Evolutionary conservation across 2,113 vertebrate species (phyloP).

Genomic region (Petromus typicus): DNA sequence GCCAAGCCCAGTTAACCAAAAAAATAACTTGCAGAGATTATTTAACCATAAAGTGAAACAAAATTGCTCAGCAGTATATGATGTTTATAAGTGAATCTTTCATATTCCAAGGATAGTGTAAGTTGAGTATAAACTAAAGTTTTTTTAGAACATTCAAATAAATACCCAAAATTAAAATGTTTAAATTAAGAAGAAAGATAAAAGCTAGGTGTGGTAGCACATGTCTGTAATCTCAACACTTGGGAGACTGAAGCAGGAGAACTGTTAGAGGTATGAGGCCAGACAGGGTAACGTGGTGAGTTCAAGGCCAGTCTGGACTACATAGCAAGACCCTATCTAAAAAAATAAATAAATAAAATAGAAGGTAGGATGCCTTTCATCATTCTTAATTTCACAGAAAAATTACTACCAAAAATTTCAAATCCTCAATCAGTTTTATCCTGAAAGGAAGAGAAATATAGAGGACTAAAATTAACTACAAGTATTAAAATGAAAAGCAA

Average conservation of each 20-base stretch:
- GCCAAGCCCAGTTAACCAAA: background rate
- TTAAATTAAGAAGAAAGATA: background rate
- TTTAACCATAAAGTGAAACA: background rate
- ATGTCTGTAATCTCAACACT: background rate
- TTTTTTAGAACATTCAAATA: background rate
- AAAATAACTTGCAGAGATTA: background rate
- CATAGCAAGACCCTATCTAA: background rate
- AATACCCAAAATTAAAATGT: slow-evolving; percentile 22
- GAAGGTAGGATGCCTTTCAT: background rate
- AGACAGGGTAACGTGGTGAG: background rate
- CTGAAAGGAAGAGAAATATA: slow-evolving; percentile 4
- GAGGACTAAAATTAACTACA: background rate
- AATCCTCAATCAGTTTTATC: background rate
- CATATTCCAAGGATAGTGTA: background rate
- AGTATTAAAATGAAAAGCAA: slow-evolving; percentile 1
- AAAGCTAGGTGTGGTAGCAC: background rate
- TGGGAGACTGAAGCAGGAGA: background rate
- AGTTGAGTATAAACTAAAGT: background rate
- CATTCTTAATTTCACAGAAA: background rate
- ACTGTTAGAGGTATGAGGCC: no score
- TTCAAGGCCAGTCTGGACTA: background rate
- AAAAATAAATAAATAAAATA: background rate
- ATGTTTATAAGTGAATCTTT: background rate
- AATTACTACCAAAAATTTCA: slow-evolving; percentile 11
- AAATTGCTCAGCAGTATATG: background rate